Evolutionary conservation across 2,113 vertebrate species (phyloP).

Genomic region (Galemys pyrenaicus): DNA sequence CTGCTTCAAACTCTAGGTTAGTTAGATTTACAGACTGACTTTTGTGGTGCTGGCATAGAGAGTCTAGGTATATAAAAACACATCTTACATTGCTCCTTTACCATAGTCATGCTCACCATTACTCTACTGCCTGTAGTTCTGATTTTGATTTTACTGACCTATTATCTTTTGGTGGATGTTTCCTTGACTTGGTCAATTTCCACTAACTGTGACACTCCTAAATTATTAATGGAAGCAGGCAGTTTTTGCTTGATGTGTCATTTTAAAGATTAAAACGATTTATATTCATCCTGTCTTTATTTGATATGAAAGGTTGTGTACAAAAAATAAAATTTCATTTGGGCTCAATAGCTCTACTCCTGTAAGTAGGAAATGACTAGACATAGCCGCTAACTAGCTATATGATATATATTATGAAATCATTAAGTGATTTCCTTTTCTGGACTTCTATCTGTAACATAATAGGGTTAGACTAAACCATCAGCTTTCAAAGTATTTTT

Average conservation of each 20-base stretch:
- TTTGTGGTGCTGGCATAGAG: neutral
- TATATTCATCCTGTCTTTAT: neutral
- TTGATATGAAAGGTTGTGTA: neutral
- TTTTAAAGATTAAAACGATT: constrained; percentile 29
- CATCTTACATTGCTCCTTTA: neutral
- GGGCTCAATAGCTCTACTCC: neutral
- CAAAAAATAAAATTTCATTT: constrained; percentile 22
- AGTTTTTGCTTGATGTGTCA: neutral
- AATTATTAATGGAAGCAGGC: neutral
- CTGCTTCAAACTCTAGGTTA: neutral
- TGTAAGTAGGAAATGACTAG: neutral
- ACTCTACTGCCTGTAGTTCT: neutral
- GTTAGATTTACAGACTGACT: neutral
- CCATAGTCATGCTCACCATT: neutral
- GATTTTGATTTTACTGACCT: constrained; percentile 1
- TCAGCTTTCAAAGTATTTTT: neutral
- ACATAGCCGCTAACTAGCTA: neutral
- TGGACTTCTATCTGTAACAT: neutral
- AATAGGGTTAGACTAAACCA: neutral
- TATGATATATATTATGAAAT: neutral
- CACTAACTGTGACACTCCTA: neutral
- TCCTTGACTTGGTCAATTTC: neutral
- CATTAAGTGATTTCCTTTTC: neutral
- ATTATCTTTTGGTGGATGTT: neutral
- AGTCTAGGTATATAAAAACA: neutral